These are phyloP conservation scores for Botia almorhae DNA, from an alignment of 2,797 vertebrate species.

Conservation along the genomic window DNA sequence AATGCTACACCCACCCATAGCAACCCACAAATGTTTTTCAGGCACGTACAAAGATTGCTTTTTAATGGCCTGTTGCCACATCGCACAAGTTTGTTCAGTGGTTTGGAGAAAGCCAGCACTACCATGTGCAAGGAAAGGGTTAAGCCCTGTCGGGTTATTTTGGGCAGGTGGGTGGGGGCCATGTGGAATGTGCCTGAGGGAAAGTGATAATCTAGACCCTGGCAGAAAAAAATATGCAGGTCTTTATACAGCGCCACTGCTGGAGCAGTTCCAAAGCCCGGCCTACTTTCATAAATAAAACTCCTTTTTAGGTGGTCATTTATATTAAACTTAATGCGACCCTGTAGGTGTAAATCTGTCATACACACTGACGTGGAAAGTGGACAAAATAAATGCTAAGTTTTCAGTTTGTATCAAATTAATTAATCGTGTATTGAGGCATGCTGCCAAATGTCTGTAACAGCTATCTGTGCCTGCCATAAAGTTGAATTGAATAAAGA, in stretches of 20 bases:
- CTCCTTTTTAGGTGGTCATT: neutral
- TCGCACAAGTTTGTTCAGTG: neutral
- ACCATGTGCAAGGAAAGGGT: slow-evolving; percentile 66
- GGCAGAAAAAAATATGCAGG: slow-evolving; percentile 61
- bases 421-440: slow-evolving; percentile 69
- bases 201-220: slow-evolving; percentile 80
- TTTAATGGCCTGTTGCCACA: neutral
- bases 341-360: neutral
- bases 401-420: too few relatives aligned
- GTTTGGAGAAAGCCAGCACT: neutral
- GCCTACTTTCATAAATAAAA: slow-evolving; percentile 39
- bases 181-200: slow-evolving; percentile 81
- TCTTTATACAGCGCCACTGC: slow-evolving; percentile 71
- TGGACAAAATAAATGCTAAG: slow-evolving; percentile 51
- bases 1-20: neutral
- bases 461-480: slow-evolving; percentile 60
- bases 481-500: slow-evolving; percentile 58
- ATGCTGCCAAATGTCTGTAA: slow-evolving; percentile 58
- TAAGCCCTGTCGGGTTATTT: slow-evolving; percentile 80
- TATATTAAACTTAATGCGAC: neutral
- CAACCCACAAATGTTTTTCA: neutral
- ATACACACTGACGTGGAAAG: too few relatives aligned
- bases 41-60: neutral
- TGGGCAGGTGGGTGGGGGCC: slow-evolving; percentile 81
- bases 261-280: slow-evolving; percentile 67